phyloP scores from a whole-genome alignment of 2,797 vertebrate species.

The Ptychadena robeensis region DNA sequence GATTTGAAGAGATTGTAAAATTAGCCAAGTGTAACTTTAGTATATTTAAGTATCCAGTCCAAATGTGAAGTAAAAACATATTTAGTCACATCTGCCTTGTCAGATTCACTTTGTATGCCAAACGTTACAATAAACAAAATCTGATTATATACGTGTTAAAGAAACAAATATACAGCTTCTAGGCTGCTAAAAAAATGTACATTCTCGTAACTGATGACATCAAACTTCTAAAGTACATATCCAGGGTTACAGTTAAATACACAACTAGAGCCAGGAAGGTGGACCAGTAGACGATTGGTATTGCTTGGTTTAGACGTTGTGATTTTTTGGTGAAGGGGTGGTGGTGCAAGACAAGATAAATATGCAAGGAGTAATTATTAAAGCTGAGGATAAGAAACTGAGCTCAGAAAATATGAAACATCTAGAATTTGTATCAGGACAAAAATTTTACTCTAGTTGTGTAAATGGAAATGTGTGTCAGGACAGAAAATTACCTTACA shows the following conservation, averaged over 20 bases:
- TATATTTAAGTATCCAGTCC: conserved; percentile 63
- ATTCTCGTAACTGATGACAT: not conserved
- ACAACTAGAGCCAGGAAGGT: too few species aligned
- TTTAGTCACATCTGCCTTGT: conserved; percentile 38
- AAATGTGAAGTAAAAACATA: conserved; percentile 54
- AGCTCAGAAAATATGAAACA: too few species aligned
- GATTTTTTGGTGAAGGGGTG: too few species aligned
- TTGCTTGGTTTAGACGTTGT: too few species aligned
- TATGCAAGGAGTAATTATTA: too few species aligned
- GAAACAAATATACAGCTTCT: conserved; percentile 6
- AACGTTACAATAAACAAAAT: conserved; percentile 26
- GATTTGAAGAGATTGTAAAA: conserved; percentile 73
- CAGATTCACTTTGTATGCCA: conserved; percentile 2
- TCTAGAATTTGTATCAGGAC: too few species aligned
- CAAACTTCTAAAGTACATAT: not conserved
- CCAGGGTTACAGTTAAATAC: not conserved
- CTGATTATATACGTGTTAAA: conserved; percentile 12
- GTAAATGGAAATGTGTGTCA: too few species aligned
- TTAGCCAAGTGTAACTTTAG: conserved; percentile 73
- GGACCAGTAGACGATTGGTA: too few species aligned
- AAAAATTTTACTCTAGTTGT: too few species aligned
- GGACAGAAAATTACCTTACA: too few species aligned
- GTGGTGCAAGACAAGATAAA: too few species aligned
- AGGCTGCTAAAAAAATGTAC: not conserved
- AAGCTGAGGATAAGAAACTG: too few species aligned